Evolutionary conservation across 2,797 vertebrate genomes (phyloP), one percentile per base, ranked within the genome.

Genomic region (Antennarius maculatus): DNA sequence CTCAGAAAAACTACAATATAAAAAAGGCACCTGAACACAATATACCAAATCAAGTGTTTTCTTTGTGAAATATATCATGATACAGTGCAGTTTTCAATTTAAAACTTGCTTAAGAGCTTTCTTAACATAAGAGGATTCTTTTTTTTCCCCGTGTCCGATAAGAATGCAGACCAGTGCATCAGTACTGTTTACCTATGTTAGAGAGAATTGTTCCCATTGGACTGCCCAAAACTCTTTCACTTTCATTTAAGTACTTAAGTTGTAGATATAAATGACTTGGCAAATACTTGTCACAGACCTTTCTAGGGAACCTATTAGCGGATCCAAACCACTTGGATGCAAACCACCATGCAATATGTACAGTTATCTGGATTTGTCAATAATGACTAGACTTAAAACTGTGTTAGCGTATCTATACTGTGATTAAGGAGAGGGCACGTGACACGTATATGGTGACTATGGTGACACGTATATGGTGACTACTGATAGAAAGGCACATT

Each of bases 401-500:
- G 23, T 23, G 23, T 23, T 23, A 23, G 23, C 23, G 23, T 23
- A 23, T 23, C 23, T 23, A 23, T 23, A 23, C 23, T 23, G 23
- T 23, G 23, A 23, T 23, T 23, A 23, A 23, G 23, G 23, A 41
- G 54, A 11, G 60, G 34, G n/a, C n/a, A n/a, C n/a, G n/a, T 23
- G 23, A 23, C 23, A 23, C 23, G 23, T 23, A 23, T 1, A 23
- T 23, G 23, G 23, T 1, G 23, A 72, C 73, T 69, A 66, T n/a
- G n/a, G n/a, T 23, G 23, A 23, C 23, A 23, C 23, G 23, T 23
- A 23, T 1, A 23, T 23, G 23, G 23, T 1, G 23, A 72, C 73
- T 69, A 66, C 62, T 81, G 50, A 49, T 48, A 62, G 66, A 86
- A 76, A 65, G 65, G 79, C 69, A 82, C 90, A 85, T 82, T 76